phyloP scores from a whole-genome alignment of 2,888 invertebrate genomes.

The Nebria salina region DNA sequence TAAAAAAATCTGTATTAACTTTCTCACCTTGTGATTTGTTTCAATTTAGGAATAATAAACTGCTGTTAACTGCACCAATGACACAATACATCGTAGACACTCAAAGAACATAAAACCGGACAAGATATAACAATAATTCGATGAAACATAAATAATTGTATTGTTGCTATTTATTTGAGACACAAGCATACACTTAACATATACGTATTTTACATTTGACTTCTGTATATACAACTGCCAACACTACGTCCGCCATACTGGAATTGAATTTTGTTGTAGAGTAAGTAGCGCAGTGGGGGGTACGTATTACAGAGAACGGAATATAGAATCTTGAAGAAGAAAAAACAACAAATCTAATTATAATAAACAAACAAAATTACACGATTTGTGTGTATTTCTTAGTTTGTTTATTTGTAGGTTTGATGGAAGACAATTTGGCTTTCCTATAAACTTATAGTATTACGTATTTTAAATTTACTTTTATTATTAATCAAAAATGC shows the following conservation, averaged over 20 bases:
- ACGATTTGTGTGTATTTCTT: not conserved
- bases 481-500: not conserved
- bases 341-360: not conserved
- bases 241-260: constrained; percentile 42
- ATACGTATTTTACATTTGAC: constrained; percentile 16
- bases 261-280: constrained; percentile 19
- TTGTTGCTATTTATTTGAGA: constrained; percentile 8
- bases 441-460: not conserved
- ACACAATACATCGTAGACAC: constrained; percentile 16
- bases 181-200: constrained; percentile 10
- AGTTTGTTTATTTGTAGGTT: not conserved
- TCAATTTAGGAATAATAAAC: constrained; percentile 21
- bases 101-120: constrained; percentile 18
- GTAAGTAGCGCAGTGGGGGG: constrained; percentile 20
- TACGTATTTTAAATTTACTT: not conserved
- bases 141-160: constrained; percentile 19
- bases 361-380: not conserved
- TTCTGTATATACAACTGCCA: constrained; percentile 40
- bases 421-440: not conserved
- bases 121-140: constrained; percentile 14
- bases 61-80: constrained; percentile 32
- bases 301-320: not conserved
- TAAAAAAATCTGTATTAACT: constrained; percentile 23
- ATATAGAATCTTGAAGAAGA: not conserved
- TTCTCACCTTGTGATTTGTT: constrained; percentile 39